Conservation (phyloP, 2,113 vertebrate species). For the Osmerus mordax region DNA sequence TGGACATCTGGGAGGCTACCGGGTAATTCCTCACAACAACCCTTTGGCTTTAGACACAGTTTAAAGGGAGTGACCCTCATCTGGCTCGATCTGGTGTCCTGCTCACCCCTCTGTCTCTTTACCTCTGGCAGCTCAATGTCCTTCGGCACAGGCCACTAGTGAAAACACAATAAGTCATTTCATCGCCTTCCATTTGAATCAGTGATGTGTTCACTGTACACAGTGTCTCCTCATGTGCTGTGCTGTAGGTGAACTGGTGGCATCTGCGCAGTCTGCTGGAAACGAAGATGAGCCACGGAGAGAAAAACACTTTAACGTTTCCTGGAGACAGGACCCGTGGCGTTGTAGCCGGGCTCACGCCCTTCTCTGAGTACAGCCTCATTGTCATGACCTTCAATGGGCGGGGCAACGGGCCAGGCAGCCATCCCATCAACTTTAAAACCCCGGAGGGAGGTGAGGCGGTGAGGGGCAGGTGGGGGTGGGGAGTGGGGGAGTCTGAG, state of each 20-base stretch:
- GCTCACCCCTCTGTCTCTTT: slow-evolving; percentile 27
- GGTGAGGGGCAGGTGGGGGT: neutral
- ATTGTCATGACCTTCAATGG: slow-evolving; percentile 87
- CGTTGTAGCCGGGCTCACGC: slow-evolving; percentile 80
- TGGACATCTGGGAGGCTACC: slow-evolving; percentile 91
- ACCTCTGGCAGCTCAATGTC: slow-evolving; percentile 22
- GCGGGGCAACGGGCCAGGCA: slow-evolving; percentile 89
- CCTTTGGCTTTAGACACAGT: slow-evolving; percentile 54
- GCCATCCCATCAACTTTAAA: slow-evolving; percentile 79
- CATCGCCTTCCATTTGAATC: neutral
- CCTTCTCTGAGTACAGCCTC: slow-evolving; percentile 90
- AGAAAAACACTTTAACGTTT: slow-evolving; percentile 77
- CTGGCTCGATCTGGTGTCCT: slow-evolving; percentile 16
- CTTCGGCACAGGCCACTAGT: neutral
- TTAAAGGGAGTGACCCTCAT: slow-evolving; percentile 57
- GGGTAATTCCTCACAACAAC: slow-evolving; percentile 76
- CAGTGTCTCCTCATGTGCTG: slow-evolving; percentile 2
- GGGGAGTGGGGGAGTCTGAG: neutral
- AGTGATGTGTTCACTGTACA: neutral
- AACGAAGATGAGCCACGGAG: slow-evolving; percentile 75
- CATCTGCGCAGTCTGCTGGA: slow-evolving; percentile 80
- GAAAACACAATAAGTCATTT: slow-evolving; percentile 4
- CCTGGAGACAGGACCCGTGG: slow-evolving; percentile 76
- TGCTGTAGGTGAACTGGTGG: slow-evolving; percentile 87
- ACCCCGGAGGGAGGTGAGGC: slow-evolving; percentile 94